These are phyloP conservation scores for Drosophila murphyi DNA, from an alignment of 1,140 invertebrate genomes.

Conservation along the genomic window DNA sequence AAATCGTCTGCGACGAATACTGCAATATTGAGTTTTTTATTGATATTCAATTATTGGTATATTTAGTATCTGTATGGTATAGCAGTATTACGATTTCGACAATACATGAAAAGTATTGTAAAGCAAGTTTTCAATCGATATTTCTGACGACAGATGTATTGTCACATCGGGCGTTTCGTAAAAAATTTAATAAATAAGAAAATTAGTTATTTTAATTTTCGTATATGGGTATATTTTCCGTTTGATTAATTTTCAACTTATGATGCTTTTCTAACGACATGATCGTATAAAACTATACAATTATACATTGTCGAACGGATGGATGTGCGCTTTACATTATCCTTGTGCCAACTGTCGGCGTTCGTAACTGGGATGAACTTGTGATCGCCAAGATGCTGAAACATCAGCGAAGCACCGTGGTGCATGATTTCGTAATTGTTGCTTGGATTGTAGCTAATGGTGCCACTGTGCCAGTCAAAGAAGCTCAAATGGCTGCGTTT, in stretches of 20 bases:
- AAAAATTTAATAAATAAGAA: too few species aligned
- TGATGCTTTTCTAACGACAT: not conserved
- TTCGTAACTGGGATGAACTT: slow-evolving; percentile 25
- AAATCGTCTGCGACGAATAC: too few species aligned
- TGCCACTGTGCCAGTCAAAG: slow-evolving; percentile 33
- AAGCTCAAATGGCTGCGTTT: slow-evolving; percentile 33
- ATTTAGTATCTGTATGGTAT: too few species aligned
- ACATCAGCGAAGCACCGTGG: not conserved
- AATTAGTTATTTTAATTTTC: too few species aligned
- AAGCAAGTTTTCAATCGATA: too few species aligned
- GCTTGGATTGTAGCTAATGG: not conserved
- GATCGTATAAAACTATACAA: slow-evolving; percentile 43
- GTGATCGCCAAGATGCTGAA: slow-evolving; percentile 37
- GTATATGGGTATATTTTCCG: too few species aligned
- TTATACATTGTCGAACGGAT: slow-evolving; percentile 32
- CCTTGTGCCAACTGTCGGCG: not conserved
- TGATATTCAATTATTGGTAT: too few species aligned
- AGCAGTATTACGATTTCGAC: too few species aligned
- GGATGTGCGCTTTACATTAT: slow-evolving; percentile 13
- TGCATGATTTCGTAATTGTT: slow-evolving; percentile 11
- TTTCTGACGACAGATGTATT: not conserved
- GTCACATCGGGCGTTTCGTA: too few species aligned
- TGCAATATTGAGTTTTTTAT: too few species aligned
- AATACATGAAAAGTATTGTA: too few species aligned
- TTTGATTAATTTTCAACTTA: not conserved